Percentiles rank a stretch among this genome's conserved stretches.
phyloP scores from a whole-genome alignment of 2,113 vertebrate genomes.

The Ginglymostoma cirratum region DNA sequence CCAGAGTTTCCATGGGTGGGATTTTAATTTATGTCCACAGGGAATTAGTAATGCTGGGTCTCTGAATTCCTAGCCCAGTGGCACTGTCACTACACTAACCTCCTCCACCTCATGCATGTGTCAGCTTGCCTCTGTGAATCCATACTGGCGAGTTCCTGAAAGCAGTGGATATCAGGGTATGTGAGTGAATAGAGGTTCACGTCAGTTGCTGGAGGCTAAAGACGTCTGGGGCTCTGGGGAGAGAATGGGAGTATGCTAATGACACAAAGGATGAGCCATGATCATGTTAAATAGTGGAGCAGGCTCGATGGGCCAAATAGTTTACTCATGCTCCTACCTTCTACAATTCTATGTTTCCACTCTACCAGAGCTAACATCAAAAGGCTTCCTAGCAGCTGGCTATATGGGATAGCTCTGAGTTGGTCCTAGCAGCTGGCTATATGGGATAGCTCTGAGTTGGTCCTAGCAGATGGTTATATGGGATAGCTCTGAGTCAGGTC shows the following conservation, averaged over 20 bases:
- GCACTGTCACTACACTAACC: too few species aligned
- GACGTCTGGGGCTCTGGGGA: too few species aligned
- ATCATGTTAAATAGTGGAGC: too few species aligned
- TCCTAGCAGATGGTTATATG: neutral
- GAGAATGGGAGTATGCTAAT: too few species aligned
- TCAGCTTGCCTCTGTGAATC: neutral
- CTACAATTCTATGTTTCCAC: too few species aligned
- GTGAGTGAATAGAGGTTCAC: neutral
- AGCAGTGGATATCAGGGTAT: neutral
- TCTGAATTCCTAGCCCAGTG: too few species aligned
- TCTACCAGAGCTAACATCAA: neutral
- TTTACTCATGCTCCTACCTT: too few species aligned
- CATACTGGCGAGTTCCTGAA: neutral
- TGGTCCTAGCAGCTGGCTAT: neutral
- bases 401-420: neutral
- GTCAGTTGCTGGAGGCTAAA: neutral
- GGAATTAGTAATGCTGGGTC: too few species aligned
- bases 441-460: neutral
- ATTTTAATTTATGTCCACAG: too few species aligned
- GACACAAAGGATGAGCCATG: too few species aligned
- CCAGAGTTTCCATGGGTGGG: too few species aligned
- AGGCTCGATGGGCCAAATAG: too few species aligned
- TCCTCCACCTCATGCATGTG: neutral
- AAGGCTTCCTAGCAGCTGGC: neutral
- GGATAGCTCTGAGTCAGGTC: neutral